A percentile compares a stretch with the other conserved stretches of the same genome.
phyloP scores from a whole-genome alignment of 2,888 invertebrate genomes.

The Heliconius hortense region DNA sequence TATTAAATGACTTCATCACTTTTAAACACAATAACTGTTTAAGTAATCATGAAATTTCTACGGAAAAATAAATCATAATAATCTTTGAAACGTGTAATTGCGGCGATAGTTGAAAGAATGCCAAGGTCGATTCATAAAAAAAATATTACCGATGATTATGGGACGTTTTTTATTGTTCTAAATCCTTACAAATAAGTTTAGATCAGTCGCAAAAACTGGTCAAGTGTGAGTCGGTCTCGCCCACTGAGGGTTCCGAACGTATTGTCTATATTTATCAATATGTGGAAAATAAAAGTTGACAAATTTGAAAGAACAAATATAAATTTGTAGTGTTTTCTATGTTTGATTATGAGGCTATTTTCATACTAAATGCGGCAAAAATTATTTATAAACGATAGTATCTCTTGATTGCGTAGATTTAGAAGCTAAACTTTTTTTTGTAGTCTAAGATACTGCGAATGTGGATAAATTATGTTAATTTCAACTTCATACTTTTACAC shows the following conservation, averaged over 20 bases:
- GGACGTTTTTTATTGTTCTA: not conserved
- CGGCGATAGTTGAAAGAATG: slow-evolving; percentile 10
- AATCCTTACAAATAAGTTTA: not conserved
- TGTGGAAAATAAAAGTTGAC: too few relatives aligned
- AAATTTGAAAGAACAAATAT: too few relatives aligned
- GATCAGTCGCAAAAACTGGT: not conserved
- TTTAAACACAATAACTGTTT: not conserved
- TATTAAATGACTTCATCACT: not conserved
- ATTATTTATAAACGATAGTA: too few relatives aligned
- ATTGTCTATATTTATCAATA: too few relatives aligned
- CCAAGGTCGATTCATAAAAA: slow-evolving; percentile 17
- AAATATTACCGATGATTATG: not conserved
- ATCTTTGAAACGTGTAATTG: not conserved
- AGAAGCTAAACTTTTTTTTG: too few relatives aligned
- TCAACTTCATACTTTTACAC: too few relatives aligned
- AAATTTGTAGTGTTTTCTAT: too few relatives aligned
- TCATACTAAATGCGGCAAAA: too few relatives aligned
- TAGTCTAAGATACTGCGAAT: too few relatives aligned
- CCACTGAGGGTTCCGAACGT: not conserved
- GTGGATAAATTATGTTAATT: too few relatives aligned
- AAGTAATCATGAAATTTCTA: not conserved
- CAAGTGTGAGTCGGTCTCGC: not conserved
- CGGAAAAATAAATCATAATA: not conserved
- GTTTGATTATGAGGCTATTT: too few relatives aligned
- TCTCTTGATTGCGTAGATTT: too few relatives aligned